Conservation (phyloP, 2,797 vertebrate species). For the Percopsis omiscomaycus region DNA sequence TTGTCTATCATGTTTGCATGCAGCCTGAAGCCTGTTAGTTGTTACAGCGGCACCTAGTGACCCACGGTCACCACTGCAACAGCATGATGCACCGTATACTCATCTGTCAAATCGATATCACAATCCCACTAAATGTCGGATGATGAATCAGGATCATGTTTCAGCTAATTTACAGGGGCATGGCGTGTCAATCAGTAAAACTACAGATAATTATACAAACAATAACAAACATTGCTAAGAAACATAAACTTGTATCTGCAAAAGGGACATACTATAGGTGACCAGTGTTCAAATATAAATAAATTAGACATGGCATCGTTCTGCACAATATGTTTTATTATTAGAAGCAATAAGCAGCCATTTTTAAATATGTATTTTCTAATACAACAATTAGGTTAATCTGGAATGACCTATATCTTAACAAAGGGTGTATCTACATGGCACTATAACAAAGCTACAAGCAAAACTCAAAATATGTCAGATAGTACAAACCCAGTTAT, state of each 20-base stretch:
- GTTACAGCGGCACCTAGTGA: too few species aligned
- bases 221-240: neutral
- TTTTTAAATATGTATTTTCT: conserved; percentile 78
- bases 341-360: conserved; percentile 79
- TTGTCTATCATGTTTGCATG: too few species aligned
- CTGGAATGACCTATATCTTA: conserved; percentile 76
- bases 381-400: conserved; percentile 80
- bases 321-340: conserved; percentile 85
- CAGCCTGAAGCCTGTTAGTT: too few species aligned
- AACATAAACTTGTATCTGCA: neutral
- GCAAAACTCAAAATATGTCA: conserved; percentile 59
- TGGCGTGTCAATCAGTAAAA: neutral
- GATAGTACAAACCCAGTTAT: conserved; percentile 20
- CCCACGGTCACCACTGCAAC: too few species aligned
- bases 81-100: too few species aligned
- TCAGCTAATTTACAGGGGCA: neutral
- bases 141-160: too few species aligned
- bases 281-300: neutral
- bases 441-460: conserved; percentile 77
- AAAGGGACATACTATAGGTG: neutral
- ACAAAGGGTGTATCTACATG: conserved; percentile 75
- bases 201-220: neutral
- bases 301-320: conserved; percentile 1
- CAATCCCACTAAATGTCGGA: too few species aligned
- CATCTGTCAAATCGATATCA: too few species aligned